Evolutionary conservation across 2,888 invertebrate species (phyloP).

Genomic region (Philopedon plagiatum): DNA sequence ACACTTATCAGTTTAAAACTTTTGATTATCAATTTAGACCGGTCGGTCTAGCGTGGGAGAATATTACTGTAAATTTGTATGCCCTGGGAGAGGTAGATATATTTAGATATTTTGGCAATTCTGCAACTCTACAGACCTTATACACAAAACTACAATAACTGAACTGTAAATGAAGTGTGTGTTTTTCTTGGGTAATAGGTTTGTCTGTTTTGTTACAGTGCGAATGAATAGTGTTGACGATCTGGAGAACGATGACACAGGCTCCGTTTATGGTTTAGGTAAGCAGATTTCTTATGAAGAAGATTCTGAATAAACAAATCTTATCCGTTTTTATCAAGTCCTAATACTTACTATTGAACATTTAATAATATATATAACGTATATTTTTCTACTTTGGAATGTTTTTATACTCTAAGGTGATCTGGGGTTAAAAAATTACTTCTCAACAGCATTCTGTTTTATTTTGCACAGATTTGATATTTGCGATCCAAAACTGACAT

Average conservation of each 20-base stretch:
- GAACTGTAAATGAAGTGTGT: no score
- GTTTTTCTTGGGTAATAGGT: not conserved
- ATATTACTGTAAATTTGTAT: no score
- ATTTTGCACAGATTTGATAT: not conserved
- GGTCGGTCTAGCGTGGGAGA: no score
- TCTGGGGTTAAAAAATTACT: not conserved
- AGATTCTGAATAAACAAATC: conserved; percentile 34
- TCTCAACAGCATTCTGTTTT: not conserved
- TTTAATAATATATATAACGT: not conserved
- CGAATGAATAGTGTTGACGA: conserved; percentile 91
- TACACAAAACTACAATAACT: no score
- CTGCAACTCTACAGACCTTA: no score
- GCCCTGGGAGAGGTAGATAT: no score
- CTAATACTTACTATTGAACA: conserved; percentile 3
- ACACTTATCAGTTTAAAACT: no score
- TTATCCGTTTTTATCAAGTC: not conserved
- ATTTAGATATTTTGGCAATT: no score
- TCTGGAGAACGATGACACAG: conserved; percentile 80
- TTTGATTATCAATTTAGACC: no score
- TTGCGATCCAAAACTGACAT: not conserved
- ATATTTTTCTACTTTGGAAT: conserved; percentile 5
- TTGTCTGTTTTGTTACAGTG: conserved; percentile 69
- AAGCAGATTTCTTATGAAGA: conserved; percentile 71
- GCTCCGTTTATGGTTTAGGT: conserved; percentile 80
- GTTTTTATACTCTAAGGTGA: conserved; percentile 7